Conservation (phyloP, 2,797 vertebrate species). For the Hydrocynus forskahlii region DNA sequence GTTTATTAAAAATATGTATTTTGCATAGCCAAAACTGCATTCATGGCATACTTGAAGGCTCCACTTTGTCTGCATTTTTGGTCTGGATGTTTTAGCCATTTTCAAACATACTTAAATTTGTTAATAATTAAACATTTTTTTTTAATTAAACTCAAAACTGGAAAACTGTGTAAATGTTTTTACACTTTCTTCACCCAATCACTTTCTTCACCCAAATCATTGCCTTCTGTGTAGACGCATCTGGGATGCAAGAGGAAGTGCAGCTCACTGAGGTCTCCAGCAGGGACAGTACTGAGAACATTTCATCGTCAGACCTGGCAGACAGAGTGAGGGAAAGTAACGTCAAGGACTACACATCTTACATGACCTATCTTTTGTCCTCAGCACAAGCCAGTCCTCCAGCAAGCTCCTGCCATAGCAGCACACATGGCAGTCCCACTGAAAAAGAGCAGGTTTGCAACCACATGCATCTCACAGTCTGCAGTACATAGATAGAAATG, state of each 20-base stretch:
- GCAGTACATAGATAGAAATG: not conserved
- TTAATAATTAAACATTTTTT: too few species aligned
- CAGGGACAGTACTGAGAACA: constrained; percentile 76
- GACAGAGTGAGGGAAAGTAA: constrained; percentile 66
- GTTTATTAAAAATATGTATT: too few species aligned
- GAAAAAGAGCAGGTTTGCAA: constrained; percentile 57
- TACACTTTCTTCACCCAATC: too few species aligned
- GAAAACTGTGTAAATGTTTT: too few species aligned
- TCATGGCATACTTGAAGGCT: too few species aligned
- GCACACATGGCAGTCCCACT: constrained; percentile 74
- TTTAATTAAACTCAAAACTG: too few species aligned
- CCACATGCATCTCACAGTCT: not conserved
- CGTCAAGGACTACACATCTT: constrained; percentile 80
- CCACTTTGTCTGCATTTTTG: too few species aligned
- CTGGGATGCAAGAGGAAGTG: constrained; percentile 36
- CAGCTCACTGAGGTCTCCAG: constrained; percentile 66
- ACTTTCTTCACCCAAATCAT: not conserved
- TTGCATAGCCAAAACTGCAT: too few species aligned
- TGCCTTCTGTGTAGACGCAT: constrained; percentile 60
- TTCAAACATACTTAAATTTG: too few species aligned
- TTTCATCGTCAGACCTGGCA: constrained; percentile 60
- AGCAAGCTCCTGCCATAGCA: constrained; percentile 71
- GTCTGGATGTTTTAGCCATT: too few species aligned
- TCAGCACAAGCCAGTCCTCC: constrained; percentile 61
- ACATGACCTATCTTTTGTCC: constrained; percentile 81